phyloP scores from a whole-genome alignment of 2,113 vertebrate species.

The Gavialis gangeticus region DNA sequence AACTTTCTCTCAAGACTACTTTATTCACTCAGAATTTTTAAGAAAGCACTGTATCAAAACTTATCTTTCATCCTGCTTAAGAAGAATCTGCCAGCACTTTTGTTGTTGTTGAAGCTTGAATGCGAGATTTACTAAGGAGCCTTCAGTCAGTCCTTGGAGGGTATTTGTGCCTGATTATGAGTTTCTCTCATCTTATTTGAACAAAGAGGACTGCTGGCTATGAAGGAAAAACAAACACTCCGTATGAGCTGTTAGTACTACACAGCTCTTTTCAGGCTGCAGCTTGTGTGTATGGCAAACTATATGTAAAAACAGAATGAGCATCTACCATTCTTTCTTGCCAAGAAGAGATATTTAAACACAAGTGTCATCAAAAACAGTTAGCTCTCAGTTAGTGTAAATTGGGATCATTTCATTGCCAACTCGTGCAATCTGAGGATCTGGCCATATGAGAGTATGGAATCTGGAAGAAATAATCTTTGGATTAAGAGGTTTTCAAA shows the following conservation, averaged over 20 bases:
- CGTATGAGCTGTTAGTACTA: background rate
- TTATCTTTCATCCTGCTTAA: conserved; percentile 8
- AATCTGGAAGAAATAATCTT: background rate
- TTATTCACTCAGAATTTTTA: conserved; percentile 75
- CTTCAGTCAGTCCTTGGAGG: conserved; percentile 25
- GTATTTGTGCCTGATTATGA: conserved; percentile 14
- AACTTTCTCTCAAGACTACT: conserved; percentile 76
- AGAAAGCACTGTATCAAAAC: conserved; percentile 68
- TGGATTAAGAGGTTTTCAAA: background rate
- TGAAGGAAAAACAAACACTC: background rate
- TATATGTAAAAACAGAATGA: rapidly evolving
- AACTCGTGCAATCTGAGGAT: background rate
- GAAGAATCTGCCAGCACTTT: background rate
- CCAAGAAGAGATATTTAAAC: background rate
- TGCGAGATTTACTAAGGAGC: conserved; percentile 24
- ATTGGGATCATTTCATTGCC: background rate
- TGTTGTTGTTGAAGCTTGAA: background rate
- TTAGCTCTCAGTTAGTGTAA: background rate
- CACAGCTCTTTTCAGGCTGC: background rate
- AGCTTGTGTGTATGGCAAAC: background rate
- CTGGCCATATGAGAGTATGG: background rate
- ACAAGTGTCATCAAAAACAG: background rate
- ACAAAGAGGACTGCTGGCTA: background rate
- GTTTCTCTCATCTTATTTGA: conserved; percentile 10
- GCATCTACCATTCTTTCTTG: background rate